These are phyloP conservation scores for Eupithecia subumbrata DNA, from an alignment of 2,888 invertebrate genomes.

Conservation along the genomic window DNA sequence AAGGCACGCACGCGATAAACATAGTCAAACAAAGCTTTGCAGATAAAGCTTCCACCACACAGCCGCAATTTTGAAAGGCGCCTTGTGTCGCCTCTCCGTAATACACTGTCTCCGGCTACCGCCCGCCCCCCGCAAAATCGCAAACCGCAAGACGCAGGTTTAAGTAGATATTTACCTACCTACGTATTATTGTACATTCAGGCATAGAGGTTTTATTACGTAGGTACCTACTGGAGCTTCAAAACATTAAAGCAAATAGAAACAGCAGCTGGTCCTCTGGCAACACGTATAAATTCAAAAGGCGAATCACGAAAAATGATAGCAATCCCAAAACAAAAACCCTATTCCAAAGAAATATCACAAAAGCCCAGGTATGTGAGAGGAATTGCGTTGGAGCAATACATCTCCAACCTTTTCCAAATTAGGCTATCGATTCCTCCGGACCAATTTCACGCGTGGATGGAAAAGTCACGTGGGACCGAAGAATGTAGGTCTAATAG, in stretches of 20 bases:
- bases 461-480: constrained; percentile 46
- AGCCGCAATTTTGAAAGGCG: too few species aligned
- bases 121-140: too few species aligned
- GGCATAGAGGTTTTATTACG: too few species aligned
- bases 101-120: too few species aligned
- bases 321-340: constrained; percentile 13
- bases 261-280: not conserved
- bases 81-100: too few species aligned
- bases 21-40: too few species aligned
- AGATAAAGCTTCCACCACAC: too few species aligned
- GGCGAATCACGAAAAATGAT: not conserved
- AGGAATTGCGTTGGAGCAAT: constrained; percentile 28
- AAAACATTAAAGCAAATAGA: not conserved
- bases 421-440: constrained; percentile 62
- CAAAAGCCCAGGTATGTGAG: constrained; percentile 12
- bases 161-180: too few species aligned
- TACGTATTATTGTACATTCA: too few species aligned
- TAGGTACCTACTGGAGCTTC: not conserved
- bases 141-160: too few species aligned
- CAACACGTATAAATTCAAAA: not conserved
- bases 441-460: constrained; percentile 66
- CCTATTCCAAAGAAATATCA: constrained; percentile 20
- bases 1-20: too few species aligned
- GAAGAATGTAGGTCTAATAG: constrained; percentile 36
- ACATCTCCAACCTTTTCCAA: constrained; percentile 41